Percentiles rank a stretch among this genome's conserved stretches.
Conservation (phyloP, 2,113 vertebrate species). For the Dasyurus viverrinus region DNA sequence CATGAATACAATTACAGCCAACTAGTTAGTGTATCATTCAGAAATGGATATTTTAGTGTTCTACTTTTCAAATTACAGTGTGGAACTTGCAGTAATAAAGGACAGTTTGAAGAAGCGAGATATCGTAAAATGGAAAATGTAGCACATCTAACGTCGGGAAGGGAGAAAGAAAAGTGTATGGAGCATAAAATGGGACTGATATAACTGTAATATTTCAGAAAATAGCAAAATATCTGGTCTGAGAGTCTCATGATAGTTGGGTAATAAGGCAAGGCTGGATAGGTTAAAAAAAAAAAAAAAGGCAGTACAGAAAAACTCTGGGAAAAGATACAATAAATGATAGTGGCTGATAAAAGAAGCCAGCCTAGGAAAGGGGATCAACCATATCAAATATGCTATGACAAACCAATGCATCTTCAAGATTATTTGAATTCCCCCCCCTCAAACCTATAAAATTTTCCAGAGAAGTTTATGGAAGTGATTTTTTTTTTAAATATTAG, state of each 20-base stretch:
- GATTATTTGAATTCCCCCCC: background rate
- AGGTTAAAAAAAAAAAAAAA: background rate
- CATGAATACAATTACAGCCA: conserved; percentile 62
- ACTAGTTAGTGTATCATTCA: conserved; percentile 61
- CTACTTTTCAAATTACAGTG: conserved; percentile 66
- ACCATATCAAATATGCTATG: background rate
- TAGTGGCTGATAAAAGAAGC: conserved; percentile 15
- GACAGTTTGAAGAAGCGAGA: conserved; percentile 53
- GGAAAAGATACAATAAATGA: background rate
- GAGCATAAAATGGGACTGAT: background rate
- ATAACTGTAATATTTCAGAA: background rate
- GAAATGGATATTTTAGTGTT: conserved; percentile 61
- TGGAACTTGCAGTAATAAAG: conserved; percentile 66
- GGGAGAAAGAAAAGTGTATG: background rate
- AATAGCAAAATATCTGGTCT: background rate
- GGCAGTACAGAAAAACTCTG: background rate
- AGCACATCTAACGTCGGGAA: background rate
- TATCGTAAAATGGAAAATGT: conserved; percentile 50
- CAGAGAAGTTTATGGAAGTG: background rate
- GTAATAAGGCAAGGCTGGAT: background rate
- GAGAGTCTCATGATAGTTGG: background rate
- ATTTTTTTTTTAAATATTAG: conserved; percentile 14
- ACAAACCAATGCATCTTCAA: background rate
- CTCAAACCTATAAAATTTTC: background rate
- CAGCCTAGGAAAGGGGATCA: background rate